phyloP scores from a whole-genome alignment of 1,140 invertebrate species.

The Zaprionus gabonicus region DNA sequence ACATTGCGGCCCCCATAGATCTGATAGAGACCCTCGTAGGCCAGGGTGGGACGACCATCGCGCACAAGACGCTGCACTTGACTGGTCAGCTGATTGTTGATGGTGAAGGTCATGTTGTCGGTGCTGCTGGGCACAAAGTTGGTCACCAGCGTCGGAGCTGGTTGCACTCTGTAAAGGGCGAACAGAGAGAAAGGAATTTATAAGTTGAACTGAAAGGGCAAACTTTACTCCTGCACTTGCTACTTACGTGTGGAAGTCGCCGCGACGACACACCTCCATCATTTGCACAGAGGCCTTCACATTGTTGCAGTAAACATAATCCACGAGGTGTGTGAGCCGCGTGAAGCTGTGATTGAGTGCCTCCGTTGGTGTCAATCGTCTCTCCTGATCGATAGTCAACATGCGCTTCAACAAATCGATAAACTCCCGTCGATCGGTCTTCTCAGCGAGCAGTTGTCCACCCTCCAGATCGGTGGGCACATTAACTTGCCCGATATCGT shows the following conservation, averaged over 20 bases:
- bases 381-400: constrained; percentile 99
- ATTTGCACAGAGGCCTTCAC: constrained; percentile 97
- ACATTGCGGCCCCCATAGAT: constrained; percentile 92
- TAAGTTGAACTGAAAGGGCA: not conserved
- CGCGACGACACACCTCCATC: constrained; percentile 95
- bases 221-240: not conserved
- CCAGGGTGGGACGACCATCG: constrained; percentile 86
- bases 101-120: constrained; percentile 94
- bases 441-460: constrained; percentile 97
- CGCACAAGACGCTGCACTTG: constrained; percentile 89
- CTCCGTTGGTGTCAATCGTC: constrained; percentile 97
- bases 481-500: constrained; percentile 99
- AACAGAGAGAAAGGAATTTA: not conserved
- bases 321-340: constrained; percentile 95
- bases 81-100: constrained; percentile 92
- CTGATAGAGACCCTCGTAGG: constrained; percentile 92
- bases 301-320: constrained; percentile 98
- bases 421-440: constrained; percentile 97
- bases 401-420: constrained; percentile 98
- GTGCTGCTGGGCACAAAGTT: constrained; percentile 91
- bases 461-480: constrained; percentile 98
- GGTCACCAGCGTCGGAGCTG: constrained; percentile 87
- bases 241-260: constrained; percentile 87
- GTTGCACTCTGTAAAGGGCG: constrained; percentile 85
- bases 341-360: constrained; percentile 98